phyloP scores from a whole-genome alignment of 2,113 vertebrate genomes.

The Sylvicapra grimmia region DNA sequence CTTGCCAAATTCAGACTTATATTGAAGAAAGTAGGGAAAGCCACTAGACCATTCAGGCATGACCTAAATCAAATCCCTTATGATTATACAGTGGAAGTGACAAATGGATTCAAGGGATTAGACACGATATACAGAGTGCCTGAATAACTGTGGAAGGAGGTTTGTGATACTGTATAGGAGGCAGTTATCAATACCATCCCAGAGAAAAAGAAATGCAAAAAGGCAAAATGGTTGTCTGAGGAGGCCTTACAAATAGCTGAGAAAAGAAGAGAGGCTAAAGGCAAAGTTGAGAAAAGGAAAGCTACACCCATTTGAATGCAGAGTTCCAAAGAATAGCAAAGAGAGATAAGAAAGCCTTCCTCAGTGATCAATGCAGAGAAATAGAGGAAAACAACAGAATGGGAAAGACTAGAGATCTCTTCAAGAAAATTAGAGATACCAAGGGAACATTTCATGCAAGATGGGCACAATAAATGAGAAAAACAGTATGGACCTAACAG shows the following conservation, averaged over 20 bases:
- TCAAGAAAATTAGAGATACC: background rate
- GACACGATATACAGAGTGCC: background rate
- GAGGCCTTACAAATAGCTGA: background rate
- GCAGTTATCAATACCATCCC: background rate
- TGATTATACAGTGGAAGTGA: background rate
- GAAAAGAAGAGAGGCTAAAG: background rate
- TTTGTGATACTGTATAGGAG: background rate
- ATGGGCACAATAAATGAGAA: background rate
- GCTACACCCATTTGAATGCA: background rate
- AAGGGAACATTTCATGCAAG: background rate
- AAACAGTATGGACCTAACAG: background rate
- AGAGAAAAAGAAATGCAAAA: background rate
- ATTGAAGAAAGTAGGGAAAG: background rate
- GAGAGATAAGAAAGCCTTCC: background rate
- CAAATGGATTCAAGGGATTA: background rate
- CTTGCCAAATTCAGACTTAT: background rate
- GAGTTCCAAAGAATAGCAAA: background rate
- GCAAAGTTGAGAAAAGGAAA: background rate
- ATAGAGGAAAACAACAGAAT: background rate
- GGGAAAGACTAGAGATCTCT: background rate
- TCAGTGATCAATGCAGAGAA: background rate
- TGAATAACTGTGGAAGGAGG: background rate
- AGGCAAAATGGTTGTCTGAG: background rate
- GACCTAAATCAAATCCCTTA: background rate
- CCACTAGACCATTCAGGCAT: background rate